Evolutionary conservation across 2,888 invertebrate genomes (phyloP).

Genomic region (Pinctada fucata): DNA sequence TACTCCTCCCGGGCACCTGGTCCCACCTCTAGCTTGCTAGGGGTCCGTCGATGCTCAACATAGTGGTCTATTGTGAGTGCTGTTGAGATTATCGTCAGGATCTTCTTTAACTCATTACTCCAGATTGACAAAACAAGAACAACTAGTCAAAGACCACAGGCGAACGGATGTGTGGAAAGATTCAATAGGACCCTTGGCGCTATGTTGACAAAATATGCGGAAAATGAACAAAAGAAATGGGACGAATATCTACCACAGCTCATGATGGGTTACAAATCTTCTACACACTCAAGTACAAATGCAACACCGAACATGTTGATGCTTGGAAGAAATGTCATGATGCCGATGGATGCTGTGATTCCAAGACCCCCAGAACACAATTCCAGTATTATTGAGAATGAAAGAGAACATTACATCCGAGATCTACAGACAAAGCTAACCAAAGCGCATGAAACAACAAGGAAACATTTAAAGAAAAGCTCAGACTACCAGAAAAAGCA

Average conservation of each 20-base stretch:
- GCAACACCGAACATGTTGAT: slow-evolving; percentile 11
- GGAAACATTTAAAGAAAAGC: background rate
- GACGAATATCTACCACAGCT: slow-evolving; percentile 5
- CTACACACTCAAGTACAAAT: background rate
- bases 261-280: slow-evolving; percentile 13
- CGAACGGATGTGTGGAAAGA: slow-evolving; percentile 2
- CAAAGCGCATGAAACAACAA: slow-evolving; percentile 5
- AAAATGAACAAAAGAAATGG: slow-evolving; percentile 25
- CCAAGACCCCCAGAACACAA: background rate
- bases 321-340: background rate
- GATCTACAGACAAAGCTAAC: background rate
- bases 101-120: background rate
- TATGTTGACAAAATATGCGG: slow-evolving; percentile 45
- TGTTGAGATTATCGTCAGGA: too few relatives aligned
- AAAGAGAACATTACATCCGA: background rate
- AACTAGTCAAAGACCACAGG: slow-evolving; percentile 4
- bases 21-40: too few relatives aligned
- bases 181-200: background rate
- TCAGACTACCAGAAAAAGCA: slow-evolving; percentile 1
- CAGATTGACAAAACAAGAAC: slow-evolving; percentile 15
- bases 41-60: too few relatives aligned
- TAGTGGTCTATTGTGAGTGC: too few relatives aligned
- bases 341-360: slow-evolving; percentile 6
- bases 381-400: background rate
- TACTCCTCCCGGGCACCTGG: too few relatives aligned